Conservation (phyloP, 2,888 invertebrate genomes). For the Sabatieria punctata region DNA sequence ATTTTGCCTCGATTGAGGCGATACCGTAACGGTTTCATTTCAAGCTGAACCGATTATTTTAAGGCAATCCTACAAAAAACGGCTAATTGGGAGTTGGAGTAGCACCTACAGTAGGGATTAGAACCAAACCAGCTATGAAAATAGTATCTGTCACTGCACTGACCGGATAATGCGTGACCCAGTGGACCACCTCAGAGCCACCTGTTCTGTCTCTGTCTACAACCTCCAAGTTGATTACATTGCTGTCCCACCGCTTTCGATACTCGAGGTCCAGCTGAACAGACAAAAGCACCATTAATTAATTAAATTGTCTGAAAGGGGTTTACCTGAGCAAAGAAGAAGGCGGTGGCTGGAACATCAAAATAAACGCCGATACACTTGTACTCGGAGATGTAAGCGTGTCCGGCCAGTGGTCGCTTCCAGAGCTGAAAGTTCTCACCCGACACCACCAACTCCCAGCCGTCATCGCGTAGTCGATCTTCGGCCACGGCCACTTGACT, state of each 20-base stretch:
- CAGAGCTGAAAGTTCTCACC: constrained; percentile 26
- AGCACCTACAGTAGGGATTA: no score
- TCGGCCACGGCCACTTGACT: no score
- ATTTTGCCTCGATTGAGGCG: no score
- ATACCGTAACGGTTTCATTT: no score
- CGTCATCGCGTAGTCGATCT: no score
- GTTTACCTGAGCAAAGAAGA: constrained; percentile 33
- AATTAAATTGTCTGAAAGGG: neutral
- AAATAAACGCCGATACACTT: constrained; percentile 31
- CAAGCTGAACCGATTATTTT: no score
- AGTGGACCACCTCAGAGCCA: constrained; percentile 35
- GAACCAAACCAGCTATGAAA: no score
- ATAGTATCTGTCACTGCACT: constrained; percentile 14
- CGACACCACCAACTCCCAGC: constrained; percentile 31
- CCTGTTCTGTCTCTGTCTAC: constrained; percentile 34
- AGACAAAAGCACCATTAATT: neutral
- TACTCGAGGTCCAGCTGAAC: constrained; percentile 36
- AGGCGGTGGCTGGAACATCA: constrained; percentile 36
- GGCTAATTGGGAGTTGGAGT: no score
- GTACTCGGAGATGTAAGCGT: constrained; percentile 27
- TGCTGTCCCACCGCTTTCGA: constrained; percentile 38
- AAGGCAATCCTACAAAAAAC: no score
- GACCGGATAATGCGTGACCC: constrained; percentile 39
- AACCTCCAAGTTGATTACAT: constrained; percentile 36
- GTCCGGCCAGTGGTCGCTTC: constrained; percentile 26